Conservation (phyloP, 2,113 vertebrate species). For the Thomomys bottae region DNA sequence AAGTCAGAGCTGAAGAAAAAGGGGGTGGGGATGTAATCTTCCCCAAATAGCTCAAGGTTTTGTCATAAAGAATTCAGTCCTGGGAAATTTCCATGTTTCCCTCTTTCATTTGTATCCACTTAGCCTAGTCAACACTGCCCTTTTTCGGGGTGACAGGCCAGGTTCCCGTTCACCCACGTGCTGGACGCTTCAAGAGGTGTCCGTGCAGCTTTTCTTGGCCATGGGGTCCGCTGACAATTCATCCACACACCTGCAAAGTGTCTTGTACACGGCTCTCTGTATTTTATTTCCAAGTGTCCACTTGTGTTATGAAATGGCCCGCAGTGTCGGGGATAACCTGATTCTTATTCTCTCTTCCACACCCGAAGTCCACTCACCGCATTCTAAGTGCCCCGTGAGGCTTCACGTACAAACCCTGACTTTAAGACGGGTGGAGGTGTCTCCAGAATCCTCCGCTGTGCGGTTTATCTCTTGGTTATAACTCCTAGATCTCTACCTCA, state of each 20-base stretch:
- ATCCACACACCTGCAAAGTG: neutral
- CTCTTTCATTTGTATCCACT: neutral
- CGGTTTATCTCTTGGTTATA: neutral
- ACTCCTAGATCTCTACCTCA: too few species aligned
- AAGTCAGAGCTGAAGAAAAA: neutral
- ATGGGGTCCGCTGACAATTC: conserved; percentile 13
- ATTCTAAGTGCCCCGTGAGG: neutral
- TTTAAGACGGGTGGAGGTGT: neutral
- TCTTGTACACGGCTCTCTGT: too few species aligned
- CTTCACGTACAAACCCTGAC: neutral
- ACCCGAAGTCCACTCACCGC: too few species aligned
- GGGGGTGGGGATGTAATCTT: neutral
- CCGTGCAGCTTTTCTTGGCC: neutral
- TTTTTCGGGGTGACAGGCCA: neutral
- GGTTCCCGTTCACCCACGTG: neutral
- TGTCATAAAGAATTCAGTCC: conserved; percentile 25
- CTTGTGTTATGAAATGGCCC: neutral
- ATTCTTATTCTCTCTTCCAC: neutral
- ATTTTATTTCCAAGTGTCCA: neutral
- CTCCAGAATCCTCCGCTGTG: neutral
- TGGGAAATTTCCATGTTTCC: neutral
- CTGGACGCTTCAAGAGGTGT: neutral
- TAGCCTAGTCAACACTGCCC: neutral
- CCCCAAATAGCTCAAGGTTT: conserved; percentile 19
- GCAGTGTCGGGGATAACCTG: accelerated